Evolutionary conservation across 1,140 invertebrate species (phyloP).

Genomic region (Drosophila watanabei): DNA sequence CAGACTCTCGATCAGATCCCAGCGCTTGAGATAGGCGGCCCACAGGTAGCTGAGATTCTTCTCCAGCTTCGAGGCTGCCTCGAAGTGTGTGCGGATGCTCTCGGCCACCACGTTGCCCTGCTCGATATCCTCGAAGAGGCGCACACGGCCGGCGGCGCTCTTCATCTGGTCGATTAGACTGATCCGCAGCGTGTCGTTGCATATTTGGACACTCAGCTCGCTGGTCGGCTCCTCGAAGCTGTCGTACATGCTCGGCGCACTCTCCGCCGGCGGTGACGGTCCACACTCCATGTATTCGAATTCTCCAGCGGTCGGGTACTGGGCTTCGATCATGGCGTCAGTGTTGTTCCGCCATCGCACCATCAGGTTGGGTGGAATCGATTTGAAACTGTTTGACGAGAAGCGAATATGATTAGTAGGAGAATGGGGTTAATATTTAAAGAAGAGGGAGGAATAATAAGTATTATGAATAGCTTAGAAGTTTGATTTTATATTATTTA

Average conservation of each 20-base stretch:
- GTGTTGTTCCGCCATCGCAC: conserved; percentile 86
- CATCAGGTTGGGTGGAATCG: conserved; percentile 85
- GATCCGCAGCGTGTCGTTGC: conserved; percentile 90
- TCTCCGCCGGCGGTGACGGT: conserved; percentile 90
- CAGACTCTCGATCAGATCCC: conserved; percentile 88
- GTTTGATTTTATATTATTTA: neutral
- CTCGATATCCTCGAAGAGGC: conserved; percentile 90
- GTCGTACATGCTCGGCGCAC: conserved; percentile 90
- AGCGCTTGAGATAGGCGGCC: conserved; percentile 89
- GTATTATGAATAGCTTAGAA: neutral
- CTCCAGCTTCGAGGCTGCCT: conserved; percentile 88
- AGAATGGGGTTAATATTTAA: too few relatives aligned
- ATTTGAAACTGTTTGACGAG: conserved; percentile 78
- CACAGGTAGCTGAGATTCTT: conserved; percentile 90
- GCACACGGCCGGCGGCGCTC: conserved; percentile 88
- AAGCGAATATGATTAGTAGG: neutral
- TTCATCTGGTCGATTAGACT: conserved; percentile 91
- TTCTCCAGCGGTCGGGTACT: conserved; percentile 88
- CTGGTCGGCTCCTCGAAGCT: conserved; percentile 90
- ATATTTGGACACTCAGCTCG: conserved; percentile 91
- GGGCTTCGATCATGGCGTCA: conserved; percentile 88
- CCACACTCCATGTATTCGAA: conserved; percentile 91
- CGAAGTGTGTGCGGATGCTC: conserved; percentile 86
- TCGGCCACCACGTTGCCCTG: conserved; percentile 88
- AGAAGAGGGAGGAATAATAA: too few relatives aligned